Conservation (phyloP, 2,888 invertebrate genomes). For the Drymonia ruficornis region DNA sequence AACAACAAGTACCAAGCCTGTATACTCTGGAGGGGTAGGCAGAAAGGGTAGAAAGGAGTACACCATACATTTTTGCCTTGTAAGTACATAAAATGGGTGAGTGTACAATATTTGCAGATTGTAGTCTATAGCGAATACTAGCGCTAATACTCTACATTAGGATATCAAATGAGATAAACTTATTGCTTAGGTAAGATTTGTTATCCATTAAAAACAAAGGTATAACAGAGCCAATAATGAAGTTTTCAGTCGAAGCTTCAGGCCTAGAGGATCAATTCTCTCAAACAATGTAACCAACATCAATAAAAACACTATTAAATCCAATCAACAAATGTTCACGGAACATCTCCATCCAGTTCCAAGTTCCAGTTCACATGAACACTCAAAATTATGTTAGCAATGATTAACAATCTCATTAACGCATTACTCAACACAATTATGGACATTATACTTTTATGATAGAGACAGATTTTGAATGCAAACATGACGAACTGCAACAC, state of each 20-base stretch:
- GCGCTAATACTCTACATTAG: no score
- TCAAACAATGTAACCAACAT: neutral
- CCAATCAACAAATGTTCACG: neutral
- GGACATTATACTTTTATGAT: conserved; percentile 15
- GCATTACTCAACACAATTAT: conserved; percentile 5
- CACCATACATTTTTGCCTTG: no score
- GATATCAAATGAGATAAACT: no score
- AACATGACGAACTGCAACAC: conserved; percentile 19
- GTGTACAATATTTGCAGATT: no score
- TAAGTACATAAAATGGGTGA: no score
- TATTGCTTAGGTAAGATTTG: no score
- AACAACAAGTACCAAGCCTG: no score
- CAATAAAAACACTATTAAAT: neutral
- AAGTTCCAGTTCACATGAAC: neutral
- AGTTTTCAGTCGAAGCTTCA: neutral
- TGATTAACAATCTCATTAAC: conserved; percentile 3
- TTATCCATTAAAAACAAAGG: no score
- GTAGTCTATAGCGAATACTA: no score
- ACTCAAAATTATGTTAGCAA: conserved; percentile 5
- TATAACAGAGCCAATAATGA: neutral
- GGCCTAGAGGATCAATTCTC: neutral
- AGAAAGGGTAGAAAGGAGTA: no score
- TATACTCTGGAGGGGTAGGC: neutral
- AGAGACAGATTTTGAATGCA: conserved; percentile 23
- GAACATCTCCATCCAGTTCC: conserved; percentile 4